A percentile compares a stretch with the other conserved stretches of the same genome.
phyloP scores from a whole-genome alignment of 2,113 vertebrate genomes.

The Pipra filicauda region DNA sequence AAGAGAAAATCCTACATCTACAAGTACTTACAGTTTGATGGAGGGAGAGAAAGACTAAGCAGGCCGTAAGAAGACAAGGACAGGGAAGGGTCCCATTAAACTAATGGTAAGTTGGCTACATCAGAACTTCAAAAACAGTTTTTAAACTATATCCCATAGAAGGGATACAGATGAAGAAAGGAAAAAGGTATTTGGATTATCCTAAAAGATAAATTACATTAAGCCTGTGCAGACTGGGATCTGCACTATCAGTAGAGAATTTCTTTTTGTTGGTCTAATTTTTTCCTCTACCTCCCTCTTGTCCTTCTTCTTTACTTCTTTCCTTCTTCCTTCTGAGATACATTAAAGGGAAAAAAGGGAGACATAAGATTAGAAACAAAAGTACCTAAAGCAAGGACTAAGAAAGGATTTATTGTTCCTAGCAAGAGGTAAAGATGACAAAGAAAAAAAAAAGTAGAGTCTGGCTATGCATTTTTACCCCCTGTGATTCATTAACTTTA shows the following conservation, averaged over 20 bases:
- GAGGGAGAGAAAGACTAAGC: constrained; percentile 41
- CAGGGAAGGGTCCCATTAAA: background rate
- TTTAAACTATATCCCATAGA: background rate
- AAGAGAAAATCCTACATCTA: background rate
- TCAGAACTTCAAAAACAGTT: background rate
- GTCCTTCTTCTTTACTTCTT: constrained; percentile 61
- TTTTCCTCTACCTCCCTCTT: constrained; percentile 51
- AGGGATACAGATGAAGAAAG: background rate
- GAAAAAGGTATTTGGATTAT: background rate
- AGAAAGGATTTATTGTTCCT: constrained; percentile 9
- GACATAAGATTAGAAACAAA: constrained; percentile 61
- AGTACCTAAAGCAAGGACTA: constrained; percentile 18
- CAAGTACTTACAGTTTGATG: constrained; percentile 62
- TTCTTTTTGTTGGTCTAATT: constrained; percentile 1
- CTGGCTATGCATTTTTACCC: constrained; percentile 53
- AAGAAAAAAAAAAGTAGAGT: background rate
- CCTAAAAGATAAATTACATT: background rate
- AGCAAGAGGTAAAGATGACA: constrained; percentile 21
- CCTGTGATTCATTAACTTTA: constrained; percentile 50
- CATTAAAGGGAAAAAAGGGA: constrained; percentile 56
- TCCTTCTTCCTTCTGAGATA: constrained; percentile 58
- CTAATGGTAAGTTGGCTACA: background rate
- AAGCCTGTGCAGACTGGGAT: background rate
- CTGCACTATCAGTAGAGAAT: background rate
- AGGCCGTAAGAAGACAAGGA: background rate